phyloP scores from a whole-genome alignment of 2,113 vertebrate genomes.

The Malurus alboscapulatus region DNA sequence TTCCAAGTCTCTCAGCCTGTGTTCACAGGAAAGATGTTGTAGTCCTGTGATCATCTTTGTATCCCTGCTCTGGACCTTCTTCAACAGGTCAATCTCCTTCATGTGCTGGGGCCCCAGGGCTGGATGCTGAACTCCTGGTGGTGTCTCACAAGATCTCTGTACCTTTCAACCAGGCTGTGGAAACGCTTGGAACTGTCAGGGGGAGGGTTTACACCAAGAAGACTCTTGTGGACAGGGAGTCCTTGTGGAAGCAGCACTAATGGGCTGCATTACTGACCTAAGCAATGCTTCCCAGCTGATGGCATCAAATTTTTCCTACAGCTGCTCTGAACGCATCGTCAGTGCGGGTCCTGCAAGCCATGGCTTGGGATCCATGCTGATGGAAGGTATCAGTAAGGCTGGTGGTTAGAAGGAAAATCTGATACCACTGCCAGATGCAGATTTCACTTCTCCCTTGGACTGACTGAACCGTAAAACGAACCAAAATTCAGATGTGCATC shows the following conservation, averaged over 20 bases:
- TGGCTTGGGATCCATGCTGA: not conserved
- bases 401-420: not conserved
- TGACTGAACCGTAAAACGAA: not conserved
- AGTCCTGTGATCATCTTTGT: not conserved
- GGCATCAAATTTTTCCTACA: not conserved
- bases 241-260: not conserved
- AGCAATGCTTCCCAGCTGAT: not conserved
- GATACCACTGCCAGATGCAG: accelerated
- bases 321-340: not conserved
- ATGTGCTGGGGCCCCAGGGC: accelerated
- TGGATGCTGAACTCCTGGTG: not conserved
- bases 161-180: not conserved
- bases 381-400: not conserved
- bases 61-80: not conserved
- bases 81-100: not conserved
- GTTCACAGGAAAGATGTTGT: not conserved
- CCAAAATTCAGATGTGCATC: not conserved
- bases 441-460: not conserved
- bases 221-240: not conserved
- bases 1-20: not conserved
- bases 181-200: not conserved
- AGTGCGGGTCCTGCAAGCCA: not conserved
- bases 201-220: not conserved
- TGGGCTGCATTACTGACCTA: not conserved
- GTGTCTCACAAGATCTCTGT: not conserved